Percentiles rank a stretch among this genome's conserved stretches.
Conservation (phyloP, 2,888 invertebrate species). For the Eremobia ochroleuca region DNA sequence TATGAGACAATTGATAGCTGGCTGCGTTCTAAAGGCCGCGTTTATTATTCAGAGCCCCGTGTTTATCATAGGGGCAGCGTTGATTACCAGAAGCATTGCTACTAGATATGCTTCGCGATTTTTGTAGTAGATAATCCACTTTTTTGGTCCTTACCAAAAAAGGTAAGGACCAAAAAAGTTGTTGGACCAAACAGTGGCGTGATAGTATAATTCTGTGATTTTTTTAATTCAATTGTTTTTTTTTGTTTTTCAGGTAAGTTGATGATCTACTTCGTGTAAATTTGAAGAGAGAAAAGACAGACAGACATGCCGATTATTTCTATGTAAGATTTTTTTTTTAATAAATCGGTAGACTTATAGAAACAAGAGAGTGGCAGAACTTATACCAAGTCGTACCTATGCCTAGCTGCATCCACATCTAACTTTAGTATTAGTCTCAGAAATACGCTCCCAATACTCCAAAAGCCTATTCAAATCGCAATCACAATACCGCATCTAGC, state of each 20-base stretch:
- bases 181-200: too few species aligned
- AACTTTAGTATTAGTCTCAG: not conserved
- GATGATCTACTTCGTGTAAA: constrained; percentile 20
- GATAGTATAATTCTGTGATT: not conserved
- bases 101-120: constrained; percentile 17
- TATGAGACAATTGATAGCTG: constrained; percentile 57
- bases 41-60: constrained; percentile 58
- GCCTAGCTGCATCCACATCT: not conserved
- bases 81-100: constrained; percentile 30
- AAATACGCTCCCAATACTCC: constrained; percentile 1
- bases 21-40: constrained; percentile 44
- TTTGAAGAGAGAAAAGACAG: not conserved
- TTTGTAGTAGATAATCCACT: not conserved
- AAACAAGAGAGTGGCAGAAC: not conserved
- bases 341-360: not conserved
- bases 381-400: too few species aligned
- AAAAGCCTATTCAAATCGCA: constrained; percentile 18
- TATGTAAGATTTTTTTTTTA: not conserved
- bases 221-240: not conserved
- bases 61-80: constrained; percentile 57
- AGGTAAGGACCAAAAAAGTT: not conserved
- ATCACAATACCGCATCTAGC: constrained; percentile 37
- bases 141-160: not conserved
- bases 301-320: not conserved
- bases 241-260: constrained; percentile 31